Evolutionary conservation across 2,113 vertebrate genomes (phyloP), one percentile per base, ranked within the genome.

Genomic region (Sapayoa aenigma): DNA sequence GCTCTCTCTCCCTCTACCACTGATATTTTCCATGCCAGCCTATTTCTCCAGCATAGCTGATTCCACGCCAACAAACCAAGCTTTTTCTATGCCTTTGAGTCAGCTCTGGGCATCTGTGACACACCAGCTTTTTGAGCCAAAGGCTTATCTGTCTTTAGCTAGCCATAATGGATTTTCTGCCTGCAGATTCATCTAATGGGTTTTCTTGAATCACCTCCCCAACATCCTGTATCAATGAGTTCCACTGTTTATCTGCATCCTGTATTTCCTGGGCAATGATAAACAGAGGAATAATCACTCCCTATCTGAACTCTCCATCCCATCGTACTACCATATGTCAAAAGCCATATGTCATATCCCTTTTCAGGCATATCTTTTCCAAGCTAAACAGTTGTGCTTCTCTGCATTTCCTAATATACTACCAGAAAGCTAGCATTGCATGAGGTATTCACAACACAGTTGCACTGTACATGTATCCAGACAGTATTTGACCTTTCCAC

Each of bases 191-290:
- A 88, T 92, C 82, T 83, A 85, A 92, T 66, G 58, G 46, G 33
- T 84, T 92, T 93, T 79, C 90, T 94, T 94, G 67, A 94, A 73
- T 67, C 78, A 85, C 60, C 93, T 91, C 75, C 37, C 50, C 31
- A 72, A 30, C 85, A 69, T 90, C 82, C 96, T 80, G 71, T 93
- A 75, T 68, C 96, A 85, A 24, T 62, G 85, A 24, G 49, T 84
- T 91, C 60, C 73, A 93, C 84, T 81, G 56, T 84, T 95, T 93
- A 95, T 93, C 78, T 81, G 81, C 55, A 87, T 72, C 81, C 87
- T 92, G 86, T 84, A 62, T 67, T 41, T 94, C 86, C 63, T 77
- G 80, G 23, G 42, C 56, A 94, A 21, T 66, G 84, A 92, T 77
- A 91, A 95, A 87, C 63, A 92, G 63, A 81, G 50, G 80, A 94